Conservation (phyloP, 2,888 invertebrate species). For the Tetropium fuscum region DNA sequence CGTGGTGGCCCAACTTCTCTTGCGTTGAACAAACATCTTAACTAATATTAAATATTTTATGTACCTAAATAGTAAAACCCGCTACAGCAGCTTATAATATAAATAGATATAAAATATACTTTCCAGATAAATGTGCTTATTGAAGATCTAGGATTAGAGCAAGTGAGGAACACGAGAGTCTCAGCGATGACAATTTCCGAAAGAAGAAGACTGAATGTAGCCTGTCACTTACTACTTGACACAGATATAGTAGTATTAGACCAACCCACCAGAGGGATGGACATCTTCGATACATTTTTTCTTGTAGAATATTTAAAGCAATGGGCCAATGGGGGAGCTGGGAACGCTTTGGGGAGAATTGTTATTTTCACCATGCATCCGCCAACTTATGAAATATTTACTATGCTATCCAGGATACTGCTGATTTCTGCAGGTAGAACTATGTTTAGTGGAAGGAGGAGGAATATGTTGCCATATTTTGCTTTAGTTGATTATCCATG, state of each 20-base stretch:
- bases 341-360: slow-evolving; percentile 74
- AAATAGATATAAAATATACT: neutral
- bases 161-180: slow-evolving; percentile 89
- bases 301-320: slow-evolving; percentile 93
- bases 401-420: slow-evolving; percentile 90
- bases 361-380: slow-evolving; percentile 94
- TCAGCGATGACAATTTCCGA: slow-evolving; percentile 90
- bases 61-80: slow-evolving; percentile 58
- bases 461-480: slow-evolving; percentile 94
- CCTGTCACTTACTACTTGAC: slow-evolving; percentile 88
- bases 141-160: slow-evolving; percentile 91
- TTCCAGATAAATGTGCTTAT: slow-evolving; percentile 87
- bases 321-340: slow-evolving; percentile 76
- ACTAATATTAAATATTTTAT: neutral
- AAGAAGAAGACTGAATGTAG: slow-evolving; percentile 86
- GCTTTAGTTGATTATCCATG: slow-evolving; percentile 90
- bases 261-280: slow-evolving; percentile 88
- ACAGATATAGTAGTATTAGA: slow-evolving; percentile 89
- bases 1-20: no score
- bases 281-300: slow-evolving; percentile 97
- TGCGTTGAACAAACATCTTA: no score
- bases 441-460: slow-evolving; percentile 90
- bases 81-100: neutral
- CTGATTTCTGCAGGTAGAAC: slow-evolving; percentile 91
- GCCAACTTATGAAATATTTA: slow-evolving; percentile 94